Percentiles rank a stretch among this genome's conserved stretches.
These are phyloP conservation scores for Phymastichus coffea DNA, from an alignment of 1,140 invertebrate species.

Conservation along the genomic window DNA sequence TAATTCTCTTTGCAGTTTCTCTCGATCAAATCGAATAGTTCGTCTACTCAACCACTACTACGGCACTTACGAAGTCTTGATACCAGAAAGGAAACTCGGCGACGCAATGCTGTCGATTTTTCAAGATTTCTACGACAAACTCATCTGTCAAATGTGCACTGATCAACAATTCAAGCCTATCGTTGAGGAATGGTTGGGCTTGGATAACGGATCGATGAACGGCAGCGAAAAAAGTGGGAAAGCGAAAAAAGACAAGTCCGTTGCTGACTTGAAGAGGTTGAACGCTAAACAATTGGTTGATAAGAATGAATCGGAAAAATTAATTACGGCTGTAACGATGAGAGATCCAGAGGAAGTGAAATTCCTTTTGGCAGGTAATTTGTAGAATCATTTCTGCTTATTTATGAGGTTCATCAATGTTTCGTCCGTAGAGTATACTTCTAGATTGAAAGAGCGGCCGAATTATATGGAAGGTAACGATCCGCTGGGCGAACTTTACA, in stretches of 20 bases:
- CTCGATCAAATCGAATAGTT: constrained; percentile 35
- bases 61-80: constrained; percentile 36
- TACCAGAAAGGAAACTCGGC: constrained; percentile 37
- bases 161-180: constrained; percentile 2
- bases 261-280: neutral
- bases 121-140: constrained; percentile 38
- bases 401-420: constrained; percentile 18
- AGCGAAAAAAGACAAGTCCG: neutral
- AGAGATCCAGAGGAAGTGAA: neutral
- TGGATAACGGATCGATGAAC: too few species aligned
- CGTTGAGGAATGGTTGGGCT: neutral
- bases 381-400: neutral
- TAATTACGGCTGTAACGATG: neutral
- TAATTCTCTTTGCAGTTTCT: constrained; percentile 30
- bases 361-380: constrained; percentile 2
- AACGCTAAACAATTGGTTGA: too few species aligned
- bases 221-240: neutral
- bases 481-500: constrained; percentile 38
- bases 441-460: constrained; percentile 29
- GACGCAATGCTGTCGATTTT: constrained; percentile 32
- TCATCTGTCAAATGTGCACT: constrained; percentile 30
- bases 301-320: too few species aligned
- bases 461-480: constrained; percentile 35
- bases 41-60: constrained; percentile 42
- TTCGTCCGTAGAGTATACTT: constrained; percentile 34